A percentile compares a stretch with the other conserved stretches of the same genome.
Evolutionary conservation across 2,113 vertebrate species (phyloP).

Genomic region (Laticauda colubrina): DNA sequence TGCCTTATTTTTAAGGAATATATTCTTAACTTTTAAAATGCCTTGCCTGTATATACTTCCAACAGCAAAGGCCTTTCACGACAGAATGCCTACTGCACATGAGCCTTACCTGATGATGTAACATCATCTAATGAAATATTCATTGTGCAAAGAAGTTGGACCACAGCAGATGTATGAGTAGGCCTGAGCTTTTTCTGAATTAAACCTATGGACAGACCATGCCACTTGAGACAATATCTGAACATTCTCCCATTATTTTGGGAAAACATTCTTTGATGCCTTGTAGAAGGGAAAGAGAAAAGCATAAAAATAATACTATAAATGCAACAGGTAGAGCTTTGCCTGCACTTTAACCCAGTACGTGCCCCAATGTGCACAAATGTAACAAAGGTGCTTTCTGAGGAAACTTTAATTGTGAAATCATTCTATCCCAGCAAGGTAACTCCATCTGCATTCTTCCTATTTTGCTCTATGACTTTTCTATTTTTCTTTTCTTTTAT

Average conservation of each 20-base stretch:
- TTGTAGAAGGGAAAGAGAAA: neutral
- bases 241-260: neutral
- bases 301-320: neutral
- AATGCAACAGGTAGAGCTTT: neutral
- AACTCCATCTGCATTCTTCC: neutral
- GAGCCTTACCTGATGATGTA: neutral
- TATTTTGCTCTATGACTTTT: neutral
- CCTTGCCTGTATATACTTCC: neutral
- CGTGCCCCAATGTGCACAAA: neutral
- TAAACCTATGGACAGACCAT: neutral
- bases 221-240: neutral
- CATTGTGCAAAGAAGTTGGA: neutral
- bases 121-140: neutral
- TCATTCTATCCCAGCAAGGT: neutral
- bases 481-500: neutral
- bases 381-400: neutral
- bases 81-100: neutral
- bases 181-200: neutral
- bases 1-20: neutral
- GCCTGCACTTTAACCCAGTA: neutral
- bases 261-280: neutral
- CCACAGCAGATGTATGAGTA: neutral
- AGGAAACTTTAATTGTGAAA: neutral
- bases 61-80: neutral
- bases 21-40: neutral